Evolutionary conservation across 2,113 vertebrate genomes (phyloP).

Genomic region (Symphodus melops): DNA sequence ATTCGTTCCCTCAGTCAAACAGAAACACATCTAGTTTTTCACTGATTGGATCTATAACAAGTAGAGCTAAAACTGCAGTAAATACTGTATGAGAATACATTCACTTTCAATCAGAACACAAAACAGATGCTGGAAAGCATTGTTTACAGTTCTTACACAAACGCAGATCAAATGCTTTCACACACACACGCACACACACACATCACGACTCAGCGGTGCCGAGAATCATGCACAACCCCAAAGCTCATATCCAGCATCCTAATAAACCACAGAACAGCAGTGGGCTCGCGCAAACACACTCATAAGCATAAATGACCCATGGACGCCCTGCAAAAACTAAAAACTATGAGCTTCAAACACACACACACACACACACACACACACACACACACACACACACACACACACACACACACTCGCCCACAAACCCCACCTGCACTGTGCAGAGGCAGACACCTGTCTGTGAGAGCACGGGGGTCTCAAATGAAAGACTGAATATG

Average conservation of each 20-base stretch:
- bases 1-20: not conserved
- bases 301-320: conserved; percentile 68
- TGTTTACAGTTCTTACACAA: conserved; percentile 38
- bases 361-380: conserved; percentile 27
- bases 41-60: not conserved
- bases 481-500: conserved; percentile 77
- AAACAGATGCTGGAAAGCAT: conserved; percentile 24
- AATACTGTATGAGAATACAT: conserved; percentile 9
- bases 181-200: conserved; percentile 27
- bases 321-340: conserved; percentile 31
- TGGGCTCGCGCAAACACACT: conserved; percentile 57
- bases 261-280: conserved; percentile 81
- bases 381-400: conserved; percentile 26
- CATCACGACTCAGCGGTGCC: conserved; percentile 45
- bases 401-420: conserved; percentile 2
- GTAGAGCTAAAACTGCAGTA: not conserved
- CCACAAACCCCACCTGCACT: conserved; percentile 61
- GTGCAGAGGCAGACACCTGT: conserved; percentile 76
- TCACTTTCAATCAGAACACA: conserved; percentile 29
- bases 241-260: conserved; percentile 78
- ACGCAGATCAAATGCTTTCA: conserved; percentile 41
- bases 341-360: conserved; percentile 56
- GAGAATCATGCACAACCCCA: conserved; percentile 67
- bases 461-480: conserved; percentile 73
- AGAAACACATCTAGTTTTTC: not conserved